Evolutionary conservation across 2,113 vertebrate genomes (phyloP).

Genomic region (Empidonax traillii): DNA sequence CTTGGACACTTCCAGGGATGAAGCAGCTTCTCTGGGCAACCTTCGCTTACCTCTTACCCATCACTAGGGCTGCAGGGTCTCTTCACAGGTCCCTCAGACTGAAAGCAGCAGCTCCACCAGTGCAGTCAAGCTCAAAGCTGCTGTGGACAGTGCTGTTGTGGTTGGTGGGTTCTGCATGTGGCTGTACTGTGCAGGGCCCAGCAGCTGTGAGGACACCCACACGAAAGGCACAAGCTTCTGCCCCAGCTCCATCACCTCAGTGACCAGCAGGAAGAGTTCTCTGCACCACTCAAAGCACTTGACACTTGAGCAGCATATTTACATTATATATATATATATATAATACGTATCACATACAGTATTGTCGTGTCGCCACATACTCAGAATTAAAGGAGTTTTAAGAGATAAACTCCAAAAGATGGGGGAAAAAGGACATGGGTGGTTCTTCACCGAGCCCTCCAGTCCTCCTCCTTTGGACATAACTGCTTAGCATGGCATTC

Average conservation of each 20-base stretch:
- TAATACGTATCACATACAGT: background rate
- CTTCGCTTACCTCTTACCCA: background rate
- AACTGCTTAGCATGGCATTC: background rate
- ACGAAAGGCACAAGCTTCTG: background rate
- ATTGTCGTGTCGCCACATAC: background rate
- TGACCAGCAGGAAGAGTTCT: background rate
- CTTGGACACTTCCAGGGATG: background rate
- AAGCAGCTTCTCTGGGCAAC: background rate
- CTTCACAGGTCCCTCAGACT: background rate
- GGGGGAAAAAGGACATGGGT: background rate
- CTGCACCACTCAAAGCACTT: background rate
- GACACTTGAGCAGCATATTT: background rate
- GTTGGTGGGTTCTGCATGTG: accelerated
- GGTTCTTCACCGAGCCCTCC: background rate
- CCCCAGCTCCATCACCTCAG: background rate
- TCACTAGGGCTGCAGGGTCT: accelerated
- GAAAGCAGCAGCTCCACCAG: background rate
- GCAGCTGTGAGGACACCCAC: background rate
- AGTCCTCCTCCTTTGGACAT: background rate
- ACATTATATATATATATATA: background rate
- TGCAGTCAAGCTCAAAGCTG: background rate
- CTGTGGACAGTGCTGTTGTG: accelerated
- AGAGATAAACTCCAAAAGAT: background rate
- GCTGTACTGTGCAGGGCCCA: background rate
- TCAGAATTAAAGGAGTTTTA: background rate